phyloP scores from a whole-genome alignment of 2,888 invertebrate species.

The Dicroscelio sp. region DNA sequence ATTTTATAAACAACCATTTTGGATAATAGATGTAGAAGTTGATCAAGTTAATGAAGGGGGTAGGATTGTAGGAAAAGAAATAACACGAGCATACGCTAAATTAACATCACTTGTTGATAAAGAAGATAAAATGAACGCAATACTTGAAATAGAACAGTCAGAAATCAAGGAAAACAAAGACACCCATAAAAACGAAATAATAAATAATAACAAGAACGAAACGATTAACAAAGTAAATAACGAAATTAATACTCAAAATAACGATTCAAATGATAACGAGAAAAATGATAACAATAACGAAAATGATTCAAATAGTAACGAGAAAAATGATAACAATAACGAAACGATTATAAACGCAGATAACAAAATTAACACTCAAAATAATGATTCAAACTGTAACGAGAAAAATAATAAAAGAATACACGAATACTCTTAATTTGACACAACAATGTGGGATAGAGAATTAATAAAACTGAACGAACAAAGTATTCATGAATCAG shows the following conservation, averaged over 20 bases:
- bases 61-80: too few relatives aligned
- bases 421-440: too few relatives aligned
- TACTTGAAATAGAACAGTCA: background rate
- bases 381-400: background rate
- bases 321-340: background rate
- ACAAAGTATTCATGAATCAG: background rate
- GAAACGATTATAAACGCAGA: background rate
- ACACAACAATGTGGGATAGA: too few relatives aligned
- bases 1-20: background rate
- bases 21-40: background rate
- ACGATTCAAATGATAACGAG: background rate
- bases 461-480: too few relatives aligned
- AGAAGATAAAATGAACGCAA: background rate
- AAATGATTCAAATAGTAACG: background rate
- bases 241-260: background rate
- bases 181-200: background rate
- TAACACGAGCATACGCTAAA: too few relatives aligned
- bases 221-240: background rate
- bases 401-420: too few relatives aligned
- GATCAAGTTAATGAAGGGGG: constrained; percentile 17
- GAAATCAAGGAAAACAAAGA: background rate
- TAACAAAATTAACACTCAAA: background rate
- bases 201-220: background rate
- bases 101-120: background rate
- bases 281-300: background rate